Evolutionary conservation across 2,113 vertebrate species (phyloP).

Genomic region (Engystomops pustulosus): DNA sequence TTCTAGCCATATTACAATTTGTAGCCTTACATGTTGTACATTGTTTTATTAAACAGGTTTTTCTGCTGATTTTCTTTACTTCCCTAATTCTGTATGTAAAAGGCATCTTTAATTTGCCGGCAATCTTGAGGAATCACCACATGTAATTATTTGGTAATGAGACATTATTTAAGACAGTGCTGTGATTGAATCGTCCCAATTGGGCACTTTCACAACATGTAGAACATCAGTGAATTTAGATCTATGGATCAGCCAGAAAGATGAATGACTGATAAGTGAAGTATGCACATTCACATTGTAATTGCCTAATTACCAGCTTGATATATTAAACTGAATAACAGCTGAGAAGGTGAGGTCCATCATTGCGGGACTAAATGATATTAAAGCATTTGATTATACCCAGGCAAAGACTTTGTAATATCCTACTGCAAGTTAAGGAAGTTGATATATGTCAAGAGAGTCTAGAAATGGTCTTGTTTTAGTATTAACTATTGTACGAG

Average conservation of each 20-base stretch:
- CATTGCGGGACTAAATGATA: neutral
- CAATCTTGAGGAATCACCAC: constrained; percentile 29
- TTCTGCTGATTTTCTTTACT: constrained; percentile 5
- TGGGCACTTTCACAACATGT: constrained; percentile 41
- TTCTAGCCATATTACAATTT: too few relatives aligned
- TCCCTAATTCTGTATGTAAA: constrained; percentile 20
- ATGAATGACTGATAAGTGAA: neutral
- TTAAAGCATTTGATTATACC: constrained; percentile 21
- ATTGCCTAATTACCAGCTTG: constrained; percentile 34
- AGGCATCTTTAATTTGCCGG: constrained; percentile 33
- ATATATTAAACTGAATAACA: constrained; percentile 8
- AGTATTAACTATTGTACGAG: neutral
- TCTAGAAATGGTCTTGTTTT: neutral
- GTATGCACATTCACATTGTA: constrained; percentile 11
- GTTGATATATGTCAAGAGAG: neutral
- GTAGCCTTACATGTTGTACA: neutral
- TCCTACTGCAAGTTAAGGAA: neutral
- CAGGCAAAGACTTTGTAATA: neutral
- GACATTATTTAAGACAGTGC: constrained; percentile 43
- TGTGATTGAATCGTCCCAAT: constrained; percentile 35
- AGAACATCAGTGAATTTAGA: constrained; percentile 19
- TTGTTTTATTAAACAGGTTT: neutral
- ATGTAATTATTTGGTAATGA: constrained; percentile 52
- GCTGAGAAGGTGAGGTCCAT: constrained; percentile 29
- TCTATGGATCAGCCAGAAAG: constrained; percentile 28